Base-by-base conservation (phyloP, 2,113 vertebrate genomes). In the Pristiophorus japonicus region DNA sequence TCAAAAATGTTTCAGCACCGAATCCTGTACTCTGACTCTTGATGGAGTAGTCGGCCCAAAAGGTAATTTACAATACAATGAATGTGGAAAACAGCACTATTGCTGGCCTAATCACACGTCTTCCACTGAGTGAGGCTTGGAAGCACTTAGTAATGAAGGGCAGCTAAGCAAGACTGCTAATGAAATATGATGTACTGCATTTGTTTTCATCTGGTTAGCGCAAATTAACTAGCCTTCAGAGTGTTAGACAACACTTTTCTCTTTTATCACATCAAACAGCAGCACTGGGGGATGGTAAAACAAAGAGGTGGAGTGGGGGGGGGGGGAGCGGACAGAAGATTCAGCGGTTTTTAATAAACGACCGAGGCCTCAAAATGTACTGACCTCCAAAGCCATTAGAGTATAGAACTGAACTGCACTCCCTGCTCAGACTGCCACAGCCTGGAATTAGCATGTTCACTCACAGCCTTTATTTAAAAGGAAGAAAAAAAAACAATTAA, bases 61-160 rank as follows among this genome's bases (percentile, higher is more conserved):
- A 98, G 98, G 98, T 98, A 97, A 98, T 98, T 98, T 98, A 97
- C 97, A 98, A 98, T 97, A 98, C 97, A 98, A 98, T 98, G 97
- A 70, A 94, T 47, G 91, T 70, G 34, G 95, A 45, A 95, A 96
- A 97, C 96, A 96, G 97, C 97, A 97, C 97, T 97, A 97, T 97
- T 97, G 97, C 96, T 96, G 97, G 96, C 97, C 97, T 97, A 97
- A 97, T 98, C 97, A 97, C 97, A 97, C 97, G 95, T 97, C 97
- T 98, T 97, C 97, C 96, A 96, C 97, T 97, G 97, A 97, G 97
- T 97, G 96, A 97, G 97, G 97, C 97, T 97, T 97, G 97, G 97
- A 97, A 97, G 97, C 91, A 96, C 97, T 97, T 97, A 87, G 97
- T 97, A 97, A 97, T 97, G 96, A 97, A 97, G 97, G 96, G 96